A percentile compares a stretch with the other conserved stretches of the same genome.
Evolutionary conservation across 2,113 vertebrate species (phyloP).

Genomic region (Heptranchias perlo): DNA sequence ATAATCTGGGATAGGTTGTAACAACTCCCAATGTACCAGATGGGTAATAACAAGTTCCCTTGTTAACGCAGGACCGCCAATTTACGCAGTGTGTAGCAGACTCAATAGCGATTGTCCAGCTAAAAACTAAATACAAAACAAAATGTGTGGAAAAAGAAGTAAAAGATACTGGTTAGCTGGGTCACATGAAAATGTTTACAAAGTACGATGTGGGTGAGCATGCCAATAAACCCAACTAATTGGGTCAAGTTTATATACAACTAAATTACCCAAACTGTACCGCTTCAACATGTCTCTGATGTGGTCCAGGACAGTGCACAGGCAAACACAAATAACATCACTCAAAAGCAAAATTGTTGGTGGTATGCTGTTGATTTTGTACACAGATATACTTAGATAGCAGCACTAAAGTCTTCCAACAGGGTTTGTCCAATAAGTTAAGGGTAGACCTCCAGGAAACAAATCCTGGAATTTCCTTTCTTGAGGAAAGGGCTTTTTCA

Average conservation of each 20-base stretch:
- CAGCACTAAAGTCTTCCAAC: background rate
- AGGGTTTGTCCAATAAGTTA: background rate
- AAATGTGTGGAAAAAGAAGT: background rate
- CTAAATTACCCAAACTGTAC: background rate
- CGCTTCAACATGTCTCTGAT: background rate
- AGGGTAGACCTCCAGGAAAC: background rate
- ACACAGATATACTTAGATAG: background rate
- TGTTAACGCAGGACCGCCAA: background rate
- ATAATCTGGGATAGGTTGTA: background rate
- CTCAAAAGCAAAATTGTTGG: background rate
- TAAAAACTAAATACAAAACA: background rate
- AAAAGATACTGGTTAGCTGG: background rate
- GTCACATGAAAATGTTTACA: background rate
- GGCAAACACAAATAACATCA: background rate
- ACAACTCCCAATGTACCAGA: background rate
- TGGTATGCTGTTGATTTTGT: background rate
- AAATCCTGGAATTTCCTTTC: background rate
- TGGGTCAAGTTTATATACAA: background rate
- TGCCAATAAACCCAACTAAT: background rate
- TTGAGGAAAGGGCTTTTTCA: background rate
- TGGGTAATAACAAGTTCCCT: background rate
- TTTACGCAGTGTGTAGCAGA: background rate
- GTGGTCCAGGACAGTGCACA: background rate
- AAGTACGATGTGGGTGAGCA: background rate
- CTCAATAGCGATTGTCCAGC: background rate